Evolutionary conservation across 1,140 invertebrate genomes (phyloP).

Genomic region (Conopomorpha cramerella): DNA sequence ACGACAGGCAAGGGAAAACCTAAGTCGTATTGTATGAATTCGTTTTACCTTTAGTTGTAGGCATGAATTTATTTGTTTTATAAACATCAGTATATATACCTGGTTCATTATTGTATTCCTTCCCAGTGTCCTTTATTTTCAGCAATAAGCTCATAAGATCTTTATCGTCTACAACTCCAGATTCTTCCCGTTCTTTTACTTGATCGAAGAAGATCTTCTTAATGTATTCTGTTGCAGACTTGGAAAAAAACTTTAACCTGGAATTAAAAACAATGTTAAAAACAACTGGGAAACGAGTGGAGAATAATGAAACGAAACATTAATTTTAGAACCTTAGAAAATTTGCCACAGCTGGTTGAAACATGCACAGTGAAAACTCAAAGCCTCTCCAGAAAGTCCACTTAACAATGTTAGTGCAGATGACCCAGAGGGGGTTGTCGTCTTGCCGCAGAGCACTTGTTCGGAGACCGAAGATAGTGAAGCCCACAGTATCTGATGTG

Average conservation of each 20-base stretch:
- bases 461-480: constrained; percentile 29
- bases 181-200: constrained; percentile 45
- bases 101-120: constrained; percentile 44
- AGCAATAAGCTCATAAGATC: constrained; percentile 64
- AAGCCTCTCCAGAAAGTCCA: too few relatives aligned
- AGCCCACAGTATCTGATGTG: constrained; percentile 35
- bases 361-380: constrained; percentile 49
- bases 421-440: too few relatives aligned
- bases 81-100: too few relatives aligned
- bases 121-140: constrained; percentile 58
- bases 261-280: constrained; percentile 25
- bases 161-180: constrained; percentile 35
- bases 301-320: constrained; percentile 16
- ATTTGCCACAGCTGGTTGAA: constrained; percentile 30
- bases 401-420: too few relatives aligned
- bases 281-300: constrained; percentile 38
- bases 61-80: too few relatives aligned
- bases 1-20: too few relatives aligned
- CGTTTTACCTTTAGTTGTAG: too few relatives aligned
- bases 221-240: constrained; percentile 52
- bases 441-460: constrained; percentile 26
- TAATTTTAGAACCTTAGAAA: constrained; percentile 20
- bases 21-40: too few relatives aligned
- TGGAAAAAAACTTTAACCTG: constrained; percentile 55
- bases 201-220: constrained; percentile 58